These are phyloP conservation scores for Sebastes itinus DNA, from an alignment of 2,797 vertebrate genomes.

Conservation along the genomic window DNA sequence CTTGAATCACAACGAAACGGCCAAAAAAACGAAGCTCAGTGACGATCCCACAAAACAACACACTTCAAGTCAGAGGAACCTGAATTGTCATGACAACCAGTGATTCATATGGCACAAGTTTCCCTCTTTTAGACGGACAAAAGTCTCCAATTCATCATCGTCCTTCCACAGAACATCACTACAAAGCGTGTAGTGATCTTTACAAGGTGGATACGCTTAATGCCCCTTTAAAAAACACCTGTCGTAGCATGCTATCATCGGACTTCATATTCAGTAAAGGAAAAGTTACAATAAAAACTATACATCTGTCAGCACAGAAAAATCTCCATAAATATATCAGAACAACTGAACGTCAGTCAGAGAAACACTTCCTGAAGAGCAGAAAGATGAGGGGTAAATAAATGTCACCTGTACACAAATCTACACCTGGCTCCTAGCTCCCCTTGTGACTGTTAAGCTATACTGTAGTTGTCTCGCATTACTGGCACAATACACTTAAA, in stretches of 20 bases:
- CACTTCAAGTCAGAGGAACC: conserved; percentile 71
- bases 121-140: conserved; percentile 39
- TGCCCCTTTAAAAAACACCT: conserved; percentile 68
- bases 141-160: conserved; percentile 5
- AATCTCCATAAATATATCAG: conserved; percentile 81
- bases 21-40: conserved; percentile 58
- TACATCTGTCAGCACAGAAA: conserved; percentile 81
- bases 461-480: conserved; percentile 54
- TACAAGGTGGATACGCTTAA: conserved; percentile 60
- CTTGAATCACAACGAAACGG: conserved; percentile 55
- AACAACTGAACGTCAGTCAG: conserved; percentile 86
- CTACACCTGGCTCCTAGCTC: conserved; percentile 51
- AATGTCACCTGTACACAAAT: conserved; percentile 68
- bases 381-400: conserved; percentile 73
- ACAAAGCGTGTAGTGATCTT: conserved; percentile 29
- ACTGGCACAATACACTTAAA: conserved; percentile 72
- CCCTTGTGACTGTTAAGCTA: conserved; percentile 24
- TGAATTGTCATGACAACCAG: conserved; percentile 59
- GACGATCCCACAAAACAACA: conserved; percentile 72
- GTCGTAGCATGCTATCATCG: conserved; percentile 60
- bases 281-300: conserved; percentile 73
- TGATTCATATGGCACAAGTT: conserved; percentile 72
- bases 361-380: conserved; percentile 76
- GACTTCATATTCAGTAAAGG: conserved; percentile 70
- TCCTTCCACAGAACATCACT: conserved; percentile 40